Evolutionary conservation across 2,113 vertebrate genomes (phyloP), one percentile per base, ranked within the genome.

Genomic region (Tiliqua scincoides): DNA sequence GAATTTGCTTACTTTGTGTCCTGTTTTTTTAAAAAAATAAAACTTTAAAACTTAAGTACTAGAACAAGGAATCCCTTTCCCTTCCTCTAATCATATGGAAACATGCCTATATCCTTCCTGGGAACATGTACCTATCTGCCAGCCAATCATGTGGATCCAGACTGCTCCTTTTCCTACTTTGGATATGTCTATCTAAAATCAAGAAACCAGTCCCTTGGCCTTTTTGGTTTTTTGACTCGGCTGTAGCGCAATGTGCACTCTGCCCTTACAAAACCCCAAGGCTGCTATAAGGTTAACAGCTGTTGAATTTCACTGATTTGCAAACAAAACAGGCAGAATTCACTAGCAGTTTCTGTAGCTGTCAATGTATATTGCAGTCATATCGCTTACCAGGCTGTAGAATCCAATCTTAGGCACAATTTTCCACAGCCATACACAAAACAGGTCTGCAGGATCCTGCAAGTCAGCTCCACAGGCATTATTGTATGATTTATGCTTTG

Each of bases 241-340:
- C 63, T 48, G 78, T 57, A 72, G 48, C 37, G 79, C 32, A 75
- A 67, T n/a, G 40, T 1, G 0, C 25, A 8, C 48, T 0, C 0
- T 57, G 82, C 48, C 40, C 82, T 35, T 17, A 80, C 68, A 20
- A 52, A 27, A 9, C 21, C n/a, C 43, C 21, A 21, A 18, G 25
- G 4, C 2, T 52, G 32, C 1, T 17, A 21, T 68, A 54, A 86
- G 78, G 79, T 86, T 81, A 75, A 30, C 79, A 21, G 48, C 27
- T 43, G 10, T 2, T 0, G 0, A 30, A 62, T 82, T 83, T 57
- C 25, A 65, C 54, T 1, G 0, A 2, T 2, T 15, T 67, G 54
- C 32, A 32, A 30, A 61, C 37, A 86, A n/a, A 43, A 20, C 23
- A 0, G 43, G 21, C 68, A n/a, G 70, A 85, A 82, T 78, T 63